Evolutionary conservation across 1,140 invertebrate species (phyloP).

Genomic region (Helicoverpa armigera): DNA sequence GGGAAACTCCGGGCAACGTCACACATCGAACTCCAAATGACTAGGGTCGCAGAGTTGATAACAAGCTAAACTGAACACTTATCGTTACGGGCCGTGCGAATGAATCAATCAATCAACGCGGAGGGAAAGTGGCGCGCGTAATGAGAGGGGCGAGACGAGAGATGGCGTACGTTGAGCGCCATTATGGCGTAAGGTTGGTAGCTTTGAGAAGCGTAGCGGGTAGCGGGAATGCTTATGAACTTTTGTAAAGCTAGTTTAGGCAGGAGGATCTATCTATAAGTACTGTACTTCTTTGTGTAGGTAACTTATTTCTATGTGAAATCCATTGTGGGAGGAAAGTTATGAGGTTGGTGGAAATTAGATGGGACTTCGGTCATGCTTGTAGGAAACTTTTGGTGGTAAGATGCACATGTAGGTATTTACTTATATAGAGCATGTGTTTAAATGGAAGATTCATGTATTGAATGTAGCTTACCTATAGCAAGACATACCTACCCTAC

Average conservation of each 20-base stretch:
- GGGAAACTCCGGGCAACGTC: background rate
- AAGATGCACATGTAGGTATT: too few species aligned
- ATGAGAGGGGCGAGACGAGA: conserved; percentile 50
- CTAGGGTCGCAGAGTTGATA: conserved; percentile 65
- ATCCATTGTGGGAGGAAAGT: too few species aligned
- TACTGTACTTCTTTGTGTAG: too few species aligned
- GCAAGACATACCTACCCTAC: too few species aligned
- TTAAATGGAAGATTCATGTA: too few species aligned
- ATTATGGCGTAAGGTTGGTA: conserved; percentile 39
- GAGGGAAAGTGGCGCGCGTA: conserved; percentile 58
- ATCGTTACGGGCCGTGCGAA: conserved; percentile 71
- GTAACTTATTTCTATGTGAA: too few species aligned
- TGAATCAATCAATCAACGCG: conserved; percentile 73
- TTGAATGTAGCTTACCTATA: too few species aligned
- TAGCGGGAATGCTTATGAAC: background rate
- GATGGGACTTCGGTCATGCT: too few species aligned
- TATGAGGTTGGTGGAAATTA: too few species aligned
- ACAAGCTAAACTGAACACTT: conserved; percentile 73
- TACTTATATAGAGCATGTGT: too few species aligned
- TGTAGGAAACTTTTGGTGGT: too few species aligned
- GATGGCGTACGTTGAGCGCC: conserved; percentile 49
- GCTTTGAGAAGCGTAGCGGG: conserved; percentile 6
- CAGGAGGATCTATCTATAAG: background rate
- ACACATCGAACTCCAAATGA: conserved; percentile 48
- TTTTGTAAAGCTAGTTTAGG: background rate